phyloP scores from a whole-genome alignment of 2,113 vertebrate genomes.

The Sorex fumeus region DNA sequence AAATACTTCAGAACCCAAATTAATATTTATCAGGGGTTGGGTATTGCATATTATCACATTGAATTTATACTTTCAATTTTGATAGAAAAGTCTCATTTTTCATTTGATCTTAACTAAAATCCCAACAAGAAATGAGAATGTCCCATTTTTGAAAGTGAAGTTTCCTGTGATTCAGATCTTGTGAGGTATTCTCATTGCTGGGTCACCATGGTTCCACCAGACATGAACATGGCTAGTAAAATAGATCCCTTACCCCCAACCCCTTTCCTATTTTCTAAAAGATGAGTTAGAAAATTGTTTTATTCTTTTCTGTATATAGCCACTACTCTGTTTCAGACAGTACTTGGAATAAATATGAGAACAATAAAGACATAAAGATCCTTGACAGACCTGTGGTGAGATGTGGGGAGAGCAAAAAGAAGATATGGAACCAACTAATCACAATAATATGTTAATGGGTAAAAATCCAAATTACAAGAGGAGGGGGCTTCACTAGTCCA shows the following conservation, averaged over 20 bases:
- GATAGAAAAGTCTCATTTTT: neutral
- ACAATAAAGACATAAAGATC: neutral
- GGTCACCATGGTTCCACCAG: neutral
- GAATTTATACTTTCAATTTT: neutral
- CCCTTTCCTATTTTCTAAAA: neutral
- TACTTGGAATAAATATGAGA: neutral
- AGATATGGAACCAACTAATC: neutral
- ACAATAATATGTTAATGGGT: neutral
- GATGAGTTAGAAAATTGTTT: neutral
- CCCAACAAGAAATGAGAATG: no score
- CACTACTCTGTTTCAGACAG: neutral
- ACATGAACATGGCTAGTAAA: neutral
- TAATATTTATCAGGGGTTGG: neutral
- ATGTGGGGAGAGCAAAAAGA: neutral
- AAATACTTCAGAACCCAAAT: neutral
- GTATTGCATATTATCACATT: neutral
- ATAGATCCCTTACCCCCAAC: neutral
- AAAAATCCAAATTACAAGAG: constrained; percentile 30
- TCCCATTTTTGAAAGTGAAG: neutral
- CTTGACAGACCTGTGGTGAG: neutral
- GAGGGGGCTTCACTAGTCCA: no score
- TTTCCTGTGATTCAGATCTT: neutral
- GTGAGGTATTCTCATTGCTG: neutral
- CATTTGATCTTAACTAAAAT: no score
- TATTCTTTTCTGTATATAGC: neutral